Evolutionary conservation across 2,888 invertebrate species (phyloP).

Genomic region (Rhabditoides inermis): DNA sequence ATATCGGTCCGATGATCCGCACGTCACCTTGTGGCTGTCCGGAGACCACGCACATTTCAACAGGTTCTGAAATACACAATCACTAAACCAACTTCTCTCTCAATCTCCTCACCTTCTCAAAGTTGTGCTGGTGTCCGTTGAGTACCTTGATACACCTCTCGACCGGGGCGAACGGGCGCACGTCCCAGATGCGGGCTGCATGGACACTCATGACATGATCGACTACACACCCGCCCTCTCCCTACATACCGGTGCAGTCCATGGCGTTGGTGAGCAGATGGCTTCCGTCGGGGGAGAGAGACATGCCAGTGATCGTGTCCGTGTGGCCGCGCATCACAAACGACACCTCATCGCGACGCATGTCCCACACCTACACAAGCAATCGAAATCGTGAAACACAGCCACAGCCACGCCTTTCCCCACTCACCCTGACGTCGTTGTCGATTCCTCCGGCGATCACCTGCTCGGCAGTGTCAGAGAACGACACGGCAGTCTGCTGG

Average conservation of each 20-base stretch:
- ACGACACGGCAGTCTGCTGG: conserved; percentile 72
- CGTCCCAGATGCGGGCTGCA: conserved; percentile 82
- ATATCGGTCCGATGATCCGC: conserved; percentile 81
- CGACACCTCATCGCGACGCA: conserved; percentile 72
- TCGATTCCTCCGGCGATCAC: conserved; percentile 90
- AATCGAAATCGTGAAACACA: conserved; percentile 2
- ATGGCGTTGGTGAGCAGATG: conserved; percentile 89
- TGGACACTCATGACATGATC: too few relatives aligned
- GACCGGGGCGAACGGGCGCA: conserved; percentile 82
- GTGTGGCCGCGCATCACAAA: conserved; percentile 83
- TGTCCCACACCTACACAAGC: conserved; percentile 72
- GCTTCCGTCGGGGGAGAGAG: conserved; percentile 65
- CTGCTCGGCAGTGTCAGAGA: conserved; percentile 90
- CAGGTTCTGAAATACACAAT: conserved; percentile 69
- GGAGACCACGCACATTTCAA: conserved; percentile 84
- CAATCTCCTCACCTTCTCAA: conserved; percentile 74
- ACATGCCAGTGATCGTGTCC: conserved; percentile 82
- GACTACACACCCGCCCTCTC: neutral
- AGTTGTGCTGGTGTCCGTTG: conserved; percentile 89
- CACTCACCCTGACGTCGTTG: conserved; percentile 75
- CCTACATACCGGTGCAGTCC: conserved; percentile 70
- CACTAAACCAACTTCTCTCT: too few relatives aligned
- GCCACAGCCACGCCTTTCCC: neutral
- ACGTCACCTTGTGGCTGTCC: conserved; percentile 79
- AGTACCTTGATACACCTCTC: conserved; percentile 83